Base-by-base conservation (phyloP, 2,797 vertebrate species). In the Sebastes taczanowskii region DNA sequence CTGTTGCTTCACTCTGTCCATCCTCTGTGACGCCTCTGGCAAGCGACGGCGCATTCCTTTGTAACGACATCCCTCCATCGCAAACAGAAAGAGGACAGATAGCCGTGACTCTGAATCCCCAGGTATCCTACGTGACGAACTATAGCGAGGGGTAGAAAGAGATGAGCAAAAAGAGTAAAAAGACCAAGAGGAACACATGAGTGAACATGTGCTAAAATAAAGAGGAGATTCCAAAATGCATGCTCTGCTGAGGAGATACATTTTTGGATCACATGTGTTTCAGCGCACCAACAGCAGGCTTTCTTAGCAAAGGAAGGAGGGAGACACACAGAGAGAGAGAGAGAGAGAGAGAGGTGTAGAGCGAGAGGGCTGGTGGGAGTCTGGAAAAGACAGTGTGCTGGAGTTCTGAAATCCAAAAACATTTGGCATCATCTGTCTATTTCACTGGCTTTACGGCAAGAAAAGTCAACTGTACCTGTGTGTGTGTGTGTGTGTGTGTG, bases 11-110 rank as follows among this genome's bases (percentile, higher is more conserved):
- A 81, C 80, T 92, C 81, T 78, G 82, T 91, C 90, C 89, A 90
- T 94, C 90, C 88, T 84, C 82, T 92, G 91, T 91, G 86, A 93
- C 82, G 83, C 89, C 88, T 89, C 91, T 94, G 94, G 94, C 93
- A 93, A 80, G 89, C 78, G 34, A 78, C 29, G 20, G 80, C 52
- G 86, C 92, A 94, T 95, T 94, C 93, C 92, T 90, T 76, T 89
- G 91, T 90, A 94, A 94, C 91, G 88, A 92, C 94, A 94, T 93
- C 92, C 88, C 89, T 91, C 86, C 83, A 78, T 86, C 52, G 53
- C 84, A 79, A 85, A 91, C 81, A 89, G 80, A 86, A 55, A 81
- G 73, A 77, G 78, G 75, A 86, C 86, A 75, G 83, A 87, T 60
- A 78, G 84, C 73, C 35, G 55, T 38, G 77, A 85, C 77, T 74